Evolutionary conservation across 2,888 invertebrate species (phyloP).

Genomic region (Pemphredon lugubris): DNA sequence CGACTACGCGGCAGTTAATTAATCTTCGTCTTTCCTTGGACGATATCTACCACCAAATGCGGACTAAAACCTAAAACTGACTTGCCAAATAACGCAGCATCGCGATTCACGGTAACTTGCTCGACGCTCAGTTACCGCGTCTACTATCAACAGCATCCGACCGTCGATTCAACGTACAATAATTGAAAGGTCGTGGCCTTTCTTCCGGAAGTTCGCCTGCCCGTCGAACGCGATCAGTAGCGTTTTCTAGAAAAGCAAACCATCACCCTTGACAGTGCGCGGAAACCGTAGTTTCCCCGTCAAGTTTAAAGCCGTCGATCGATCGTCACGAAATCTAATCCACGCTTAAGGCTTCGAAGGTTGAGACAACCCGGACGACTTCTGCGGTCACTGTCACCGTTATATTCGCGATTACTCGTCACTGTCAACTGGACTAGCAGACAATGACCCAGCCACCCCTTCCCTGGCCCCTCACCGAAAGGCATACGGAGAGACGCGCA

Average conservation of each 20-base stretch:
- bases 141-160: too few relatives aligned
- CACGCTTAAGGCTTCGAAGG: constrained; percentile 18
- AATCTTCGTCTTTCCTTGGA: too few relatives aligned
- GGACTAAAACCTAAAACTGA: too few relatives aligned
- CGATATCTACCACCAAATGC: too few relatives aligned
- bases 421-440: constrained; percentile 15
- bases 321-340: constrained; percentile 52
- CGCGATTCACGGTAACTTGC: too few relatives aligned
- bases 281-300: constrained; percentile 45
- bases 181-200: too few relatives aligned
- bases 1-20: too few relatives aligned
- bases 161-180: too few relatives aligned
- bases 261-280: constrained; percentile 55
- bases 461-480: too few relatives aligned
- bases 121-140: too few relatives aligned
- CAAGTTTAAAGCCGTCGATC: constrained; percentile 50
- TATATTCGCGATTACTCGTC: constrained; percentile 34
- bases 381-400: constrained; percentile 48
- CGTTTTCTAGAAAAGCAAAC: background rate
- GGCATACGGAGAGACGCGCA: constrained; percentile 14
- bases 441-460: constrained; percentile 38
- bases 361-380: constrained; percentile 11
- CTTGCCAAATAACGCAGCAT: too few relatives aligned
- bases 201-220: too few relatives aligned
- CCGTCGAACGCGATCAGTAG: background rate